Conservation (phyloP, 2,113 vertebrate species). For the Platysternon megacephalum region DNA sequence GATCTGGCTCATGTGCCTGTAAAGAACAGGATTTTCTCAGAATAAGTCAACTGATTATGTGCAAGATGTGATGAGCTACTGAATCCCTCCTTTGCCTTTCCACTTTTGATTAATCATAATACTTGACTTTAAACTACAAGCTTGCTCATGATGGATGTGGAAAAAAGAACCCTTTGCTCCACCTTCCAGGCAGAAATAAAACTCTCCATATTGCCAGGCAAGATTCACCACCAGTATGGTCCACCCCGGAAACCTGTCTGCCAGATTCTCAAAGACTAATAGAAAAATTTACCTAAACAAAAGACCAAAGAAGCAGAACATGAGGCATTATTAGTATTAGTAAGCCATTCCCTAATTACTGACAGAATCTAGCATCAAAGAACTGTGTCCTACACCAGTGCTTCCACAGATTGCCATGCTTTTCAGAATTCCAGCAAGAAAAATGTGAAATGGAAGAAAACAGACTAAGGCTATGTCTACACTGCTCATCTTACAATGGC, state of each 20-base stretch:
- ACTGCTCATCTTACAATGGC: not conserved
- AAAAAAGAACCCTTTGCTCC: slow-evolving; percentile 33
- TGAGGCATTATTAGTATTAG: not conserved
- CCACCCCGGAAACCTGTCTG: not conserved
- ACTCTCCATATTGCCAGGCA: not conserved
- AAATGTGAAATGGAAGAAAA: not conserved
- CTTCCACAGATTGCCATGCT: not conserved
- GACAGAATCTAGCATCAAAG: not conserved
- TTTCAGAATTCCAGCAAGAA: not conserved
- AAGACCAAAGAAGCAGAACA: not conserved
- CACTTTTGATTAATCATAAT: slow-evolving; percentile 17
- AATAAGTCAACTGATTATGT: slow-evolving; percentile 6
- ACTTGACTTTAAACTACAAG: slow-evolving; percentile 18
- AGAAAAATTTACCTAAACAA: not conserved
- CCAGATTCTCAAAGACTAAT: not conserved
- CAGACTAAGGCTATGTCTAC: not conserved
- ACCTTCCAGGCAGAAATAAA: not conserved
- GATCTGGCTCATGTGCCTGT: not conserved
- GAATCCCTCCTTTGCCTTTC: not conserved
- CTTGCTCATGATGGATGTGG: not conserved
- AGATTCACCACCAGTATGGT: not conserved
- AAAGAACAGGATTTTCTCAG: not conserved
- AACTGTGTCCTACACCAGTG: not conserved
- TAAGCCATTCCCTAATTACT: not conserved
- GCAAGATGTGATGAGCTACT: slow-evolving; percentile 33